Base-by-base conservation (phyloP, 2,888 invertebrate species). In the Lottia gigantea region DNA sequence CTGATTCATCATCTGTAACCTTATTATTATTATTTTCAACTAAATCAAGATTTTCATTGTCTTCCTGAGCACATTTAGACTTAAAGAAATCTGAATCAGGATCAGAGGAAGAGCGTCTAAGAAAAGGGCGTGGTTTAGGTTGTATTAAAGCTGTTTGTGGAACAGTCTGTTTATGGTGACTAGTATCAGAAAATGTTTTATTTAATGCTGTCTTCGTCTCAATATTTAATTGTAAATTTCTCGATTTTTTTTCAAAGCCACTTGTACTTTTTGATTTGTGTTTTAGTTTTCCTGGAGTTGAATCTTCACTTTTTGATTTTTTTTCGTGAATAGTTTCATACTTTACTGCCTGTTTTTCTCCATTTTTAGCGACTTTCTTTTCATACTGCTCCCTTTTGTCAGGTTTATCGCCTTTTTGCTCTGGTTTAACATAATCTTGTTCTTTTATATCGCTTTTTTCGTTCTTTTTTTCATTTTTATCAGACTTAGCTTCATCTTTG, bases 81-180 rank as follows among this genome's bases (percentile, higher is more conserved):
- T 40, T 40, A 40, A 6, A 40, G 40, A 40, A 40, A 40, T 40
- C 40, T 16, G 73, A 46, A 63, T 71, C 67, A 4, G 76, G 72
- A 25, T 76, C 70, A 0, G 76, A 76, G 45, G 73, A 66, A 12
- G 74, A 68, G 11, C 70, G 67, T 55, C 73, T 64, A 25, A 71
- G n/a, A 19, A 66, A 25, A 15, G 64, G 40, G 68, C 46, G 63
- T 55, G 62, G 62, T 55, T 68, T 68, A 12, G 26, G 25, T 45
- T 46, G 61, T 31, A 62, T 62, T 15, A 68, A 19, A 15, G 62
- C 31, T 26, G 62, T 62, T 46, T 46, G 31, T 7, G 23, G 46
- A 23, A 19, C 45, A 12, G 40, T 14, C 15, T 40, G 23, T 55
- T 66, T 66, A 31, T 12, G 8, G 3, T 26, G 64, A 6, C 14